phyloP scores from a whole-genome alignment of 2,113 vertebrate species.

The Puma concolor region DNA sequence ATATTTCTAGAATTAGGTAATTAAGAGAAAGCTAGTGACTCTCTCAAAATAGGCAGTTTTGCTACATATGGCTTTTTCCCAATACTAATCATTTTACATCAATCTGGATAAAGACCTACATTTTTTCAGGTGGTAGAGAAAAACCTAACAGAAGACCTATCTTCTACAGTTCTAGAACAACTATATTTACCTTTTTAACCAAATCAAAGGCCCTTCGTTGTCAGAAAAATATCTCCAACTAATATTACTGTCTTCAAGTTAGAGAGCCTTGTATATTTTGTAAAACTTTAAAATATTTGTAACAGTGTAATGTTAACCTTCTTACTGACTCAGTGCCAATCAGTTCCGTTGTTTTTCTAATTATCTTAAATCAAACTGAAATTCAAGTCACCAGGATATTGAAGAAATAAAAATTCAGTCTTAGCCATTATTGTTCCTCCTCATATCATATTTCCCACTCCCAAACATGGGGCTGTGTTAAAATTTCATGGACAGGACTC shows the following conservation, averaged over 20 bases:
- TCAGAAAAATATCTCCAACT: neutral
- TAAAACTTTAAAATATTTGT: neutral
- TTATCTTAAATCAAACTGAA: neutral
- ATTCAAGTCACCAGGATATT: neutral
- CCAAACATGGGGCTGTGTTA: neutral
- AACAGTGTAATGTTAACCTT: neutral
- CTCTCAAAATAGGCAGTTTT: neutral
- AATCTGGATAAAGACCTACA: neutral
- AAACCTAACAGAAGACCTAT: neutral
- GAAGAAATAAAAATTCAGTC: neutral
- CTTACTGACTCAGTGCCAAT: neutral
- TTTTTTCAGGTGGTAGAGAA: neutral
- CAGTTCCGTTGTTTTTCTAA: neutral
- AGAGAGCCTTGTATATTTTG: neutral
- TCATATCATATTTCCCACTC: neutral
- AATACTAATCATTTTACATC: neutral
- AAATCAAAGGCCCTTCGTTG: neutral
- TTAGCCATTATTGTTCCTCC: neutral
- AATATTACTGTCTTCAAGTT: neutral
- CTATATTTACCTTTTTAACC: neutral
- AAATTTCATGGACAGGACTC: neutral
- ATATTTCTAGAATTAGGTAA: neutral
- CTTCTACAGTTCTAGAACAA: neutral
- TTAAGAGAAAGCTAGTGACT: neutral
- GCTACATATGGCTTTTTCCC: neutral